Conservation (phyloP, 2,113 vertebrate species). For the Oplegnathus fasciatus region DNA sequence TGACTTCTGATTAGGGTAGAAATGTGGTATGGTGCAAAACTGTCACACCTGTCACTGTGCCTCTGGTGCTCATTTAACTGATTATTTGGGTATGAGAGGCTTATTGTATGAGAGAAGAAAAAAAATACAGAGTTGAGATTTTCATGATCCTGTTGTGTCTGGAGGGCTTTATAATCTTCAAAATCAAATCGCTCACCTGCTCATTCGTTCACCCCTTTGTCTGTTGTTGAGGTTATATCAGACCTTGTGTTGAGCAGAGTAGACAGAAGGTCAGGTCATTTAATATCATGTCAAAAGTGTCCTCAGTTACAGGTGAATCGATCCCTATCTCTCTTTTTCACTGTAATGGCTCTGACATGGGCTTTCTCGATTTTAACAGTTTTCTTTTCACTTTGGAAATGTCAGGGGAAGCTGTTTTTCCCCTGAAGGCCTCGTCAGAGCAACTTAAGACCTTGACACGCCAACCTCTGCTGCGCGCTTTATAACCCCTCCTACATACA, state of each 20-base stretch:
- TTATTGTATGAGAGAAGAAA: constrained; percentile 17
- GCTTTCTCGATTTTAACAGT: constrained; percentile 69
- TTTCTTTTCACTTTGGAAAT: constrained; percentile 58
- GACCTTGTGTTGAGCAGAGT: constrained; percentile 36
- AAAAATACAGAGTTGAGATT: constrained; percentile 15
- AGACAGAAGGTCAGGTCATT: constrained; percentile 73
- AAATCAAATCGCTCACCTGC: constrained; percentile 40
- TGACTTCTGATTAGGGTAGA: constrained; percentile 44
- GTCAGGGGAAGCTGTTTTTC: constrained; percentile 65
- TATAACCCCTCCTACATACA: constrained; percentile 52
- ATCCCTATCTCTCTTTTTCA: constrained; percentile 76
- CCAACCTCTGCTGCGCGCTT: constrained; percentile 49
- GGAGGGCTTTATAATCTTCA: constrained; percentile 20
- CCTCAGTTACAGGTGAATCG: constrained; percentile 80
- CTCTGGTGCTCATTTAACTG: constrained; percentile 19
- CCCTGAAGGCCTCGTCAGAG: constrained; percentile 64
- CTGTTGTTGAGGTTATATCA: constrained; percentile 36
- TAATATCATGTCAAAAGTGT: constrained; percentile 82
- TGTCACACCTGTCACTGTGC: constrained; percentile 60
- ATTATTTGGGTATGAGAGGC: constrained; percentile 27
- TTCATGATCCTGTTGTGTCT: constrained; percentile 21
- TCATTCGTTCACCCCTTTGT: constrained; percentile 34
- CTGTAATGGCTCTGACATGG: constrained; percentile 70
- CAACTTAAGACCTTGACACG: constrained; percentile 62
- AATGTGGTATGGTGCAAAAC: constrained; percentile 3